Percentiles rank a stretch among this genome's conserved stretches.
Evolutionary conservation across 2,113 vertebrate genomes (phyloP).

Genomic region (Apistogramma diplotaenia): DNA sequence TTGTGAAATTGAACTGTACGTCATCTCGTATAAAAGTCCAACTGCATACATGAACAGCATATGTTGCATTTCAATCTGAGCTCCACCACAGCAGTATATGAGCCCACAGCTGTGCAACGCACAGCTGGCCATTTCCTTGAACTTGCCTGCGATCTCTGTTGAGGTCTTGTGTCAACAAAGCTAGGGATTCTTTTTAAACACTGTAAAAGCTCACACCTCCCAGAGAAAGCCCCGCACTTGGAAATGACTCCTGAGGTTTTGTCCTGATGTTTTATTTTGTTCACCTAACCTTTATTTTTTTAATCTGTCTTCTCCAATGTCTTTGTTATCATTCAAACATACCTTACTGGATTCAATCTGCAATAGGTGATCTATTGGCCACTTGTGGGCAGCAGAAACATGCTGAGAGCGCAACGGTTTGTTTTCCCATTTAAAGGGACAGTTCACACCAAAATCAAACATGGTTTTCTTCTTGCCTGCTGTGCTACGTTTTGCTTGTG

Average conservation of each 20-base stretch:
- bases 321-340: background rate
- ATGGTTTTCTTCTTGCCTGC: background rate
- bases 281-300: background rate
- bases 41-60: background rate
- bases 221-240: slow-evolving; percentile 40
- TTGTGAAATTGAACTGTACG: background rate
- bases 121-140: background rate
- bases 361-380: background rate
- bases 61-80: slow-evolving; percentile 19
- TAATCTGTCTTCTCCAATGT: background rate
- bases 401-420: background rate
- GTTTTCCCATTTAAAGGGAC: background rate
- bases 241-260: background rate
- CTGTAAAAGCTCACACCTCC: slow-evolving; percentile 43
- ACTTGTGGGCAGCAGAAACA: slow-evolving; percentile 4
- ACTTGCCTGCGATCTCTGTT: background rate
- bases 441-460: background rate
- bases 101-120: background rate
- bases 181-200: slow-evolving; percentile 46
- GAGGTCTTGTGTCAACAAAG: slow-evolving; percentile 55
- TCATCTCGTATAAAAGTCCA: background rate
- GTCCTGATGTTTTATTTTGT: background rate
- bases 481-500: background rate
- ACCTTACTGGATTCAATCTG: background rate
- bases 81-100: background rate